Base-by-base conservation (phyloP, 2,113 vertebrate genomes). In the Ochotona curzoniae region DNA sequence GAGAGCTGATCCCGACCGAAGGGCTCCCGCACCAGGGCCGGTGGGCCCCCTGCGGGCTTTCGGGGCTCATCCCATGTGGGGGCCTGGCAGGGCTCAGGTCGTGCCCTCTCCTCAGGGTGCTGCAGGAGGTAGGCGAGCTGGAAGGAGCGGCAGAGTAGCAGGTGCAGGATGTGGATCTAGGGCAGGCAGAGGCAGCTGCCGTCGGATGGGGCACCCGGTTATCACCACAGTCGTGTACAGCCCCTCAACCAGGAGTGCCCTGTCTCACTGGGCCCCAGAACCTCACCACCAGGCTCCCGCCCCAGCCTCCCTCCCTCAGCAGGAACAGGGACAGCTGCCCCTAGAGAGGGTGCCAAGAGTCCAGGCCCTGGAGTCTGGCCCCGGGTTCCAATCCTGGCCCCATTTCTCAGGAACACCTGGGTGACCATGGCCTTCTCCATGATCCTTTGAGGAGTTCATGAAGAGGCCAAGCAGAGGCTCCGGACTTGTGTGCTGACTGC, bases 71-170 rank as follows among this genome's bases (percentile, higher is more conserved):
- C 93, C 63, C 63, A 95, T 12, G n/a, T 21, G 21, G 86, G n/a
- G 0, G 66, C 73, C 1, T 7, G 32, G 63, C 63, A 87, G 92
- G 60, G 94, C 95, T 92, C 80, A 0, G 93, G 71, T 12, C 94
- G 96, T 2, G 94, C 98, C 49, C 98, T 98, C 44, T 97, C 95
- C 73, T 99, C 99, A 0, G 99, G 99, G 88, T 99, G 99, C 17
- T 98, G 98, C 92, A 98, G 94, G 61, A 99, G 96, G 96, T 99
- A 98, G 18, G 95, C 97, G 8, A 99, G 97, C 98, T 99, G 99
- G 98, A 99, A 99, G 96, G 98, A 99, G 86, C 99, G 99, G 97
- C 99, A 99, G 66, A 99, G 98, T 95, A 99, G 96, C 96, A 99
- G 98, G 96, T 99, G 99, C 97, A 99, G 97, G 92, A 98, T 98